These are phyloP conservation scores for Nibea albiflora DNA, from an alignment of 2,113 vertebrate species.

Conservation along the genomic window DNA sequence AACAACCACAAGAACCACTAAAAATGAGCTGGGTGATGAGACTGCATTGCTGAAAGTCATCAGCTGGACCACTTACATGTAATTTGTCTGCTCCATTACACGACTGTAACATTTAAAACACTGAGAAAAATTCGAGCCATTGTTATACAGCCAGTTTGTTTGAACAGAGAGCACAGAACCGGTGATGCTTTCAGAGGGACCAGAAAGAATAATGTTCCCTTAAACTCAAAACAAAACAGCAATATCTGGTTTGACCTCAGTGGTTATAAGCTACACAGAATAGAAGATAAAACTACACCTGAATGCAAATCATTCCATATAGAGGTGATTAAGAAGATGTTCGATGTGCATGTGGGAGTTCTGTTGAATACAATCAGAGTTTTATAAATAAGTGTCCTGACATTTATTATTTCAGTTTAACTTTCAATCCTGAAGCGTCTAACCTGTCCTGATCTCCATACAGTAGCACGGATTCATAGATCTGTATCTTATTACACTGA, in stretches of 20 bases:
- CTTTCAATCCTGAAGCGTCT: neutral
- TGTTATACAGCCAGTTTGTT: neutral
- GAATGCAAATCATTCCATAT: neutral
- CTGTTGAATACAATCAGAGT: neutral
- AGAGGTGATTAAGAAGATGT: neutral
- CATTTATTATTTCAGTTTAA: neutral
- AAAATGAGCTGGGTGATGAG: neutral
- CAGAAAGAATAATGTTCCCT: neutral
- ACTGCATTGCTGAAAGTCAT: constrained; percentile 3
- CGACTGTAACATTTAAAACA: neutral
- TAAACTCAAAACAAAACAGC: neutral
- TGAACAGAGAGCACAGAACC: neutral
- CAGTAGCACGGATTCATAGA: constrained; percentile 13
- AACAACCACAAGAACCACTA: neutral
- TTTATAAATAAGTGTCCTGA: neutral
- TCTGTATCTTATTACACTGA: constrained; percentile 45
- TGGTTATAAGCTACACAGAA: neutral
- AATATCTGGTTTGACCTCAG: neutral
- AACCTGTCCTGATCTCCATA: neutral
- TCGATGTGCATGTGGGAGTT: neutral
- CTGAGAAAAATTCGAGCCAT: neutral
- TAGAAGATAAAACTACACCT: neutral
- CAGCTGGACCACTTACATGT: neutral
- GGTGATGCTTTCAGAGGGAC: neutral
- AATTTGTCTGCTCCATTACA: neutral